Conservation (phyloP, 2,113 vertebrate species). For the Chaenocephalus aceratus region DNA sequence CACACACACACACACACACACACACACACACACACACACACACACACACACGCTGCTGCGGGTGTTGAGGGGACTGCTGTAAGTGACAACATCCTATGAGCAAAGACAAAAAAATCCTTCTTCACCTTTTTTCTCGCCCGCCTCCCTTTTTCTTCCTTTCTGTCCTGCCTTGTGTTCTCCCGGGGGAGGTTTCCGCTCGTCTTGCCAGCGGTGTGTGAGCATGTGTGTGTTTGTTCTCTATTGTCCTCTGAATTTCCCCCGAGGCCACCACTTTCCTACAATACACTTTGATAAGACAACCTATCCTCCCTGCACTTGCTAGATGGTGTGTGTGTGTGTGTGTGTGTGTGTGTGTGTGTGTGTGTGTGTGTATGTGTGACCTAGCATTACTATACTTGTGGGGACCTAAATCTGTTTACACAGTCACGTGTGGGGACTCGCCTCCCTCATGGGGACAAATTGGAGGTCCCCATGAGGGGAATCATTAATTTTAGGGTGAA, state of each 20-base stretch:
- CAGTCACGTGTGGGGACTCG: too few relatives aligned
- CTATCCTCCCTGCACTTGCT: constrained; percentile 57
- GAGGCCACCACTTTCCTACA: constrained; percentile 66
- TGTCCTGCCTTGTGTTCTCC: constrained; percentile 54
- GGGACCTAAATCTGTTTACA: too few relatives aligned
- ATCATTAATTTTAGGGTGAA: too few relatives aligned
- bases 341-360: too few relatives aligned
- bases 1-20: too few relatives aligned
- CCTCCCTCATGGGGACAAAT: too few relatives aligned
- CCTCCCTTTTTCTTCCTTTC: constrained; percentile 32
- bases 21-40: too few relatives aligned
- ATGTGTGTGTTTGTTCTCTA: constrained; percentile 56
- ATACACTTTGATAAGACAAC: constrained; percentile 69
- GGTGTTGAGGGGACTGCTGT: constrained; percentile 57
- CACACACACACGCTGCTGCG: neutral
- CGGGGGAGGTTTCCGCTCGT: constrained; percentile 59
- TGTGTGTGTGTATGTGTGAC: too few relatives aligned
- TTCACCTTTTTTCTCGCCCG: constrained; percentile 36
- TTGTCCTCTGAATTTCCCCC: constrained; percentile 75
- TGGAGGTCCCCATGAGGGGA: too few relatives aligned
- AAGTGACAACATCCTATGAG: constrained; percentile 70
- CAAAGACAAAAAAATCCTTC: constrained; percentile 51
- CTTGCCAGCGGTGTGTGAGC: constrained; percentile 44
- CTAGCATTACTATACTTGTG: too few relatives aligned
- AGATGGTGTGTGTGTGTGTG: too few relatives aligned